Base-by-base conservation (phyloP, 2,113 vertebrate species). In the Phyllopteryx taeniolatus region DNA sequence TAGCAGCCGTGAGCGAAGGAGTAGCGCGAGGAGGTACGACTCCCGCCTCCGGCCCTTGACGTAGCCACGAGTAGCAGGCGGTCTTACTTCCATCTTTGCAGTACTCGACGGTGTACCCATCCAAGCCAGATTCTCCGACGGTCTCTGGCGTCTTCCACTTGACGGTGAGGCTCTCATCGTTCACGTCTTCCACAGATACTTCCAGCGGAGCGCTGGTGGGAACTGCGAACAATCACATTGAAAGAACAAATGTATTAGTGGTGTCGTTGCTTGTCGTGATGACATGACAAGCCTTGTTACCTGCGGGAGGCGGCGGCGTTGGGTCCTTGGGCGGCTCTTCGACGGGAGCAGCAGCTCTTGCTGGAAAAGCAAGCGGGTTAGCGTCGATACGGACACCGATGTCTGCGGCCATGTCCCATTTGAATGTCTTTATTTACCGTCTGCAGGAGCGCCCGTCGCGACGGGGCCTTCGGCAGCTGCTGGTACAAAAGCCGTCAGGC, bases 31-130 rank as follows among this genome's bases (percentile, higher is more conserved):
- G 74, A 70, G 86, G 86, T 87, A 78, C 77, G 83, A 88, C 89
- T 89, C 86, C 77, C 78, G 72, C 49, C 69, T 87, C 90, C 79
- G 85, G 87, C 70, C 27, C 27, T 27, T 27, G 27, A 27, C 27
- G 27, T 27, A 27, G 27, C 27, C 27, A 27, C 27, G 27, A 27
- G 27, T 27, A 27, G 27, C 39, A 7, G 35, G 14, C 33, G 59
- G 63, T 86, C 95, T 85, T 90, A 98, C 96, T 93, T 92, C 95
- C 95, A 79, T 96, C 93, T 83, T 93, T 93, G 91, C 94, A 83
- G 87, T 94, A 90, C 79, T 98, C 96, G 62, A 98, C 67, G 39
- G 92, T 14, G 9, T 96, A 98, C 88, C 96, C 96, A 35, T 94
- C 92, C 72, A 97, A 79, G 27, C 91, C 91, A 0, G 86, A 84